These are phyloP conservation scores for Pituophis catenifer DNA, from an alignment of 2,113 vertebrate species.

Conservation along the genomic window DNA sequence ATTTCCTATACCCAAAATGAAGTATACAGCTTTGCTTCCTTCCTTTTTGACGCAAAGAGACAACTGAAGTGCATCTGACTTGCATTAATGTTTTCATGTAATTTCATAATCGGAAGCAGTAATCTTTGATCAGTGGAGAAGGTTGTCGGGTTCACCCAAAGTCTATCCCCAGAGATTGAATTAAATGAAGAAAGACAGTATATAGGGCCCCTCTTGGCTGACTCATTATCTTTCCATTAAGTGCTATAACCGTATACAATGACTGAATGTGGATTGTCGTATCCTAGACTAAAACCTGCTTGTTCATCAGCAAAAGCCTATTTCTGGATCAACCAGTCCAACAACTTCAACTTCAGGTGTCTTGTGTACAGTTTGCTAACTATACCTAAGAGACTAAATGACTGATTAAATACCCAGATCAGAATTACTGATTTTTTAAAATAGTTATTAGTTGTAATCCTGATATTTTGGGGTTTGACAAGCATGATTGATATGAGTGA, in stretches of 20 bases:
- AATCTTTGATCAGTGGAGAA: neutral
- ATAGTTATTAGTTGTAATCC: neutral
- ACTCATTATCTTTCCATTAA: neutral
- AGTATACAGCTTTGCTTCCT: neutral
- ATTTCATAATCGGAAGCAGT: neutral
- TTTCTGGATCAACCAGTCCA: neutral
- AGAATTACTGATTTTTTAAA: neutral
- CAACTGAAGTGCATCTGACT: neutral
- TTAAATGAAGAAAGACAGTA: neutral
- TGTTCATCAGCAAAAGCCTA: neutral
- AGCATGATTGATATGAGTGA: neutral
- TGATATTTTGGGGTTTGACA: neutral
- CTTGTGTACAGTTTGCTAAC: neutral
- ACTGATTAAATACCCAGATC: neutral
- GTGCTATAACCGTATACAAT: neutral
- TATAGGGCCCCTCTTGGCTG: neutral
- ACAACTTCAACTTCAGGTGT: neutral
- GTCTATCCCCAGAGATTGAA: neutral
- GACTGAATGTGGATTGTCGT: neutral
- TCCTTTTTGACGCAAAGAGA: neutral
- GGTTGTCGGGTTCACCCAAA: neutral
- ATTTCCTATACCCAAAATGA: neutral
- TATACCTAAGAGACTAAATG: neutral
- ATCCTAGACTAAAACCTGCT: neutral
- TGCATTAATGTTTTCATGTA: neutral